Evolutionary conservation across 2,888 invertebrate species (phyloP), one percentile per base, ranked within the genome.

Genomic region (Leptinotarsa tumamoca): DNA sequence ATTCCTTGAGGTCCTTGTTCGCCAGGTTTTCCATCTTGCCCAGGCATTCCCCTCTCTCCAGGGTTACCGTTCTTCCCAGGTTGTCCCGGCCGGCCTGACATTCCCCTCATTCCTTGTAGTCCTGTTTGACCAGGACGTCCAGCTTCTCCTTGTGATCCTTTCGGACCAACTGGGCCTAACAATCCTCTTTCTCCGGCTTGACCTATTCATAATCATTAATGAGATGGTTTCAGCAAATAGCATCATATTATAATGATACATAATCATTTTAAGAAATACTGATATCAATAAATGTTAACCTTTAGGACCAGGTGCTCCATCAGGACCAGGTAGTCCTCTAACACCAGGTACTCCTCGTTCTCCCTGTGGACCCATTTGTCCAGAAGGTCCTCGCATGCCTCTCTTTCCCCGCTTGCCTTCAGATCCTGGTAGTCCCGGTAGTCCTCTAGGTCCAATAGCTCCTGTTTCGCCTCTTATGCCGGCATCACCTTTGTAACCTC

Each of bases 11-110:
- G 90, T 63, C 96, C 96, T 83, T 93, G 93, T 84, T 95, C 96
- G 33, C 97, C 97, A 17, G 95, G 92, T 85, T 94, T 94, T 7
- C 96, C 96, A 88, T 96, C 96, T 74, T 95, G 94, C 14, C 96
- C 96, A 67, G 94, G 92, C 83, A 93, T 90, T 66, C 95, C 95
- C 77, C 94, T 90, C 85, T 94, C 94, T 33, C 95, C 95, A 63
- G 92, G 90, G 72, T 91, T 91, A 4, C 95, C 95, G 13, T 92
- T 87, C 87, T 94, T 94, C 0, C 95, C 95, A 13, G 92, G 88
- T 7, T 92, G 89, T 33, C 95, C 96, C 17, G 93, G 90, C 78
- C 94, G 90, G 50, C 96, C 96, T 21, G 91, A 89, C 52, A 90
- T 87, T 43, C 94, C 94, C 81, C 93, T 87, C 23, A 91, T 83